These are phyloP conservation scores for Dreissena rostriformis DNA, from an alignment of 1,140 invertebrate genomes.

Conservation along the genomic window DNA sequence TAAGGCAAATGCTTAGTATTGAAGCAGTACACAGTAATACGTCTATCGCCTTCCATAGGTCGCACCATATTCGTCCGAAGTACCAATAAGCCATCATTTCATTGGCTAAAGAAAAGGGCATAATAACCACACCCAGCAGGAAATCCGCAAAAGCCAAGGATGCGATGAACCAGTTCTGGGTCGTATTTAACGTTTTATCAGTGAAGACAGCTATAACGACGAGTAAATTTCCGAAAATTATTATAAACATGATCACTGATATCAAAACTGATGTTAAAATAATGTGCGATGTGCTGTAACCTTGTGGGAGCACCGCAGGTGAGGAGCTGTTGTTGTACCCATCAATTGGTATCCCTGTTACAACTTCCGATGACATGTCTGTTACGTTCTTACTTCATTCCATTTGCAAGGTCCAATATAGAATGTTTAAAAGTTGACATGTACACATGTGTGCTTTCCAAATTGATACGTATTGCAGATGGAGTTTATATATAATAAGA, in stretches of 20 bases:
- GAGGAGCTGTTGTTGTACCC: neutral
- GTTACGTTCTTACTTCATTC: too few species aligned
- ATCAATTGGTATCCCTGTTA: too few species aligned
- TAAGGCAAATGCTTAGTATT: slow-evolving; percentile 98
- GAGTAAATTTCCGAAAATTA: slow-evolving; percentile 98
- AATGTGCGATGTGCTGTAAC: slow-evolving; percentile 72
- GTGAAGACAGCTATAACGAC: slow-evolving; percentile 98
- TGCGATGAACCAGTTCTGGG: slow-evolving; percentile 99
- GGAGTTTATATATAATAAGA: too few species aligned
- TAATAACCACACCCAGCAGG: slow-evolving; percentile 95
- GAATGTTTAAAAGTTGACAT: too few species aligned
- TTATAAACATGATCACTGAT: slow-evolving; percentile 96
- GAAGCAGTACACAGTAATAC: slow-evolving; percentile 97
- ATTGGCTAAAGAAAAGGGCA: slow-evolving; percentile 98
- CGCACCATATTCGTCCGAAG: slow-evolving; percentile 85
- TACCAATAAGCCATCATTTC: slow-evolving; percentile 86
- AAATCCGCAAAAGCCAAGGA: slow-evolving; percentile 98
- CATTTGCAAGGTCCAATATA: too few species aligned
- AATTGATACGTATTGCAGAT: too few species aligned
- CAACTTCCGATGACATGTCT: too few species aligned
- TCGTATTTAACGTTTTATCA: slow-evolving; percentile 90
- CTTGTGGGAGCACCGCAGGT: slow-evolving; percentile 36
- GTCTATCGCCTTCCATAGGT: slow-evolving; percentile 89
- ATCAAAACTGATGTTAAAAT: slow-evolving; percentile 89
- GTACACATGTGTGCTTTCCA: too few species aligned